Base-by-base conservation (phyloP, 53 echinoderm and acorn worm genomes). In the Crossaster papposus region DNA sequence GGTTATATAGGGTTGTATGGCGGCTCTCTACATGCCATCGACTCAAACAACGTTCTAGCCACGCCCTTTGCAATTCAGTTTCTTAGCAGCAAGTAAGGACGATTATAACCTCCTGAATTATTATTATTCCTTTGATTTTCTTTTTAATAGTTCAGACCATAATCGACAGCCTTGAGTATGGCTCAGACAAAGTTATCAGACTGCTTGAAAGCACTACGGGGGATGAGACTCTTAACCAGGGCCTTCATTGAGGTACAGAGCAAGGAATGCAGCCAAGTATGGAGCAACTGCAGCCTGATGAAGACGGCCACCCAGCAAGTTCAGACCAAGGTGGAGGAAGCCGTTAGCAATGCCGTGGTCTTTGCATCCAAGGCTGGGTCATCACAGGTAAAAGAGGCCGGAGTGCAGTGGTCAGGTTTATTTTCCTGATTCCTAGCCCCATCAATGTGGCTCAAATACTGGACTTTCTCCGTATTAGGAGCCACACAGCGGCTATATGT, bases 161-260 rank as follows among this genome's bases (percentile, higher is more conserved):
- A 44, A 44, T 44, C 44, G 58, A 74, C 34, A 74, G 31, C 75
- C 36, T 14, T 15, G 31, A 51, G 26, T 62, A 96, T 96, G 96
- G 95, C 96, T 14, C 93, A 95, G 83, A 89, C 92, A 54, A 90
- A 95, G 52, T 75, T 94, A 74, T 89, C 94, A 70, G 97, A 97
- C 89, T 83, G 78, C 72, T 17, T 91, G 20, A 97, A 94, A 36
- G 89, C 94, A 29, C 63, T 84, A 33, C 93, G 91, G 72, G 97
- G 97, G 17, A 95, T 97, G 51, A 64, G 92, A 31, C 81, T 95
- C 36, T 74, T 97, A 31, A 93, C 90, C 70, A 94, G 89, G 78
- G 92, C 95, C 32, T 95, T 95, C 83, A 81, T 90, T 18, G 94
- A 97, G 72, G 78, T 55, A 11, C 93, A 94, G 86, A 90, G 92